These are phyloP conservation scores for Amia ocellicauda DNA, from an alignment of 2,113 vertebrate genomes.

Conservation along the genomic window DNA sequence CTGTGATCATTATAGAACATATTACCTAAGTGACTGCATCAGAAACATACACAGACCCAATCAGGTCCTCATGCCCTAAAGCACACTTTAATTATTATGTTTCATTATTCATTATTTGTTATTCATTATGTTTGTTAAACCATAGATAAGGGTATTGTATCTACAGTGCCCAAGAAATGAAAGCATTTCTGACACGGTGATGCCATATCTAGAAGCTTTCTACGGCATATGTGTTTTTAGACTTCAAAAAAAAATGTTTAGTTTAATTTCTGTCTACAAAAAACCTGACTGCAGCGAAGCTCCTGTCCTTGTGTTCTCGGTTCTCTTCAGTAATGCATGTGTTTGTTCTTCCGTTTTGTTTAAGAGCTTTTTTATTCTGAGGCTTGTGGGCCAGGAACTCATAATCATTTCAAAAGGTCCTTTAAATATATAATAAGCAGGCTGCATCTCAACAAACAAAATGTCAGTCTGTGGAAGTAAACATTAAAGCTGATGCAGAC, in stretches of 20 bases:
- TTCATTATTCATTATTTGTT: too few relatives aligned
- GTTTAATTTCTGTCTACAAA: conserved; percentile 30
- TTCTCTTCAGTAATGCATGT: conserved; percentile 41
- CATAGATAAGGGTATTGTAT: conserved; percentile 28
- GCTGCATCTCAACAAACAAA: conserved; percentile 61
- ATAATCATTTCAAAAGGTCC: conserved; percentile 68
- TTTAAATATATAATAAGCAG: conserved; percentile 66
- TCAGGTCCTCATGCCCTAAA: too few relatives aligned
- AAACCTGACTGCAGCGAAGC: conserved; percentile 37
- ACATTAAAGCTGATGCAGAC: conserved; percentile 29
- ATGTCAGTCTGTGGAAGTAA: conserved; percentile 52
- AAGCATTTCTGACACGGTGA: neutral
- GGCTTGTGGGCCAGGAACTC: conserved; percentile 57
- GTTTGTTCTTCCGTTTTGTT: conserved; percentile 62
- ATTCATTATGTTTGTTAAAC: conserved; percentile 42
- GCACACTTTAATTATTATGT: too few relatives aligned
- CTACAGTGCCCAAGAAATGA: conserved; percentile 34
- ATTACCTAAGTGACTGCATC: too few relatives aligned
- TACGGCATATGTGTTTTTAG: conserved; percentile 30
- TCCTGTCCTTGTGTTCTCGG: conserved; percentile 37
- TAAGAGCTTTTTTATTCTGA: conserved; percentile 41
- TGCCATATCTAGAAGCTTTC: conserved; percentile 19
- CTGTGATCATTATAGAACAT: too few relatives aligned
- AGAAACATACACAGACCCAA: too few relatives aligned
- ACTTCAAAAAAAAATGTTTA: conserved; percentile 47